A percentile compares a stretch with the other conserved stretches of the same genome.
Conservation (phyloP, 2,888 invertebrate species). For the Hermaeophaga mercurialis region DNA sequence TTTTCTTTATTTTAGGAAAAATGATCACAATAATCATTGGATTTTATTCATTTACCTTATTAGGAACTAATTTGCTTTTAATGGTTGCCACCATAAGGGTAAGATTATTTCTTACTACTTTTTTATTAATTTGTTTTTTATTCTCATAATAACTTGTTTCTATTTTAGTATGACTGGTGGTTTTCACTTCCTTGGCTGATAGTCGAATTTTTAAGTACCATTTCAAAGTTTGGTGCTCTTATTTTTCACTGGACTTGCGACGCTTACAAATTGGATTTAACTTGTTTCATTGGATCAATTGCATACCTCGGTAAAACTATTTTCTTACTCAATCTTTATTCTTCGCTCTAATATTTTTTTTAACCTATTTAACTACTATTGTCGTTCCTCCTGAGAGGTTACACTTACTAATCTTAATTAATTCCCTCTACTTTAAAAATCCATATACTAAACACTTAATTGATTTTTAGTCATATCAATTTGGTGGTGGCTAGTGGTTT, state of each 20-base stretch:
- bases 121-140: too few species aligned
- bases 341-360: background rate
- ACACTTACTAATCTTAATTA: background rate
- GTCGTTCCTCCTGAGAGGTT: background rate
- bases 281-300: conserved; percentile 27
- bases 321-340: background rate
- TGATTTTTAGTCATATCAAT: conserved; percentile 24
- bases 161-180: conserved; percentile 31
- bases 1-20: conserved; percentile 24
- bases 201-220: conserved; percentile 26
- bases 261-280: conserved; percentile 9
- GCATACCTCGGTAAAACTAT: conserved; percentile 30
- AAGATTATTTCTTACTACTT: conserved; percentile 9
- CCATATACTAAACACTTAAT: background rate
- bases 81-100: conserved; percentile 28
- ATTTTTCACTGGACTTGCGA: conserved; percentile 24
- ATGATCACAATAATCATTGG: conserved; percentile 30
- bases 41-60: conserved; percentile 28
- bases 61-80: conserved; percentile 28
- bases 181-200: conserved; percentile 33
- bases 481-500: conserved; percentile 33
- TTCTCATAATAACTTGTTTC: too few species aligned
- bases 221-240: conserved; percentile 29
- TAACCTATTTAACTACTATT: background rate
- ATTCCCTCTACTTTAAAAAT: background rate